Evolutionary conservation across 2,113 vertebrate genomes (phyloP).

Genomic region (Vidua chalybeata): DNA sequence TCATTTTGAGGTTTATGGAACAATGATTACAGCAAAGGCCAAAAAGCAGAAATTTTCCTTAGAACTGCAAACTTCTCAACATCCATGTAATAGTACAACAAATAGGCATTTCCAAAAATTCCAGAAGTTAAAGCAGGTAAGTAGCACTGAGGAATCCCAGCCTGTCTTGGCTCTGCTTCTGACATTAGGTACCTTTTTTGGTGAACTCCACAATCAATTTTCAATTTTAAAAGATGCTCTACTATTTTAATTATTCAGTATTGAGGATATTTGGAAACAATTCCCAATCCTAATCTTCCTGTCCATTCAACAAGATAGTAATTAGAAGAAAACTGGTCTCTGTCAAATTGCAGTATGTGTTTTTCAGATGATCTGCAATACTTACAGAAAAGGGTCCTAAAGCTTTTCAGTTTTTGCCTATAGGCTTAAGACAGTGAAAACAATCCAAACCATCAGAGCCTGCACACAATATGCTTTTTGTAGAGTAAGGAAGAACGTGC

Average conservation of each 20-base stretch:
- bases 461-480: background rate
- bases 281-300: background rate
- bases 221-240: slow-evolving; percentile 10
- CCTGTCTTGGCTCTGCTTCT: slow-evolving; percentile 18
- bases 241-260: background rate
- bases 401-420: background rate
- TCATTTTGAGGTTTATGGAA: background rate
- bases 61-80: background rate
- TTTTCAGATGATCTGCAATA: background rate
- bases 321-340: background rate
- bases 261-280: background rate
- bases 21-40: background rate
- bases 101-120: slow-evolving; percentile 59
- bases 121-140: slow-evolving; percentile 43
- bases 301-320: background rate
- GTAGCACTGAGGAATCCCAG: slow-evolving; percentile 58
- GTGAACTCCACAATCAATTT: background rate
- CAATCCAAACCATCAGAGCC: background rate
- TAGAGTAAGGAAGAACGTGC: background rate
- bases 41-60: background rate
- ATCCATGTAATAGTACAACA: background rate
- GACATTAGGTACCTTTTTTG: slow-evolving; percentile 34
- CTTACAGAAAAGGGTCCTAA: background rate
- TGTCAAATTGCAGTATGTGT: background rate
- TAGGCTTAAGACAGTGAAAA: background rate